Evolutionary conservation across 2,113 vertebrate species (phyloP).

Genomic region (sheep (Ovis aries)): ARS-UI_Ramb_v3.0 NC_056055.1:79468001-79468500

Average conservation of each 20-base stretch:
- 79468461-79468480: background rate
- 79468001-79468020: background rate
- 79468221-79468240: background rate
- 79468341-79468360: background rate
- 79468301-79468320: background rate
- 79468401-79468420: background rate
- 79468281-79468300: background rate
- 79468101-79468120: background rate
- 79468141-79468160: background rate
- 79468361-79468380: background rate
- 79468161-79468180: background rate
- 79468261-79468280: background rate
- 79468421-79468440: background rate
- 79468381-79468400: background rate
- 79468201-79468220: background rate
- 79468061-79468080: background rate
- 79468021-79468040: background rate
- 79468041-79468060: background rate
- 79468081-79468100: background rate
- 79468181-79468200: background rate
- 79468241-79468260: background rate
- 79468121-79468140: background rate
- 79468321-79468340: background rate
- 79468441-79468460: background rate
- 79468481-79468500: background rate